Evolutionary conservation across 2,797 vertebrate species (phyloP), one percentile per base, ranked within the genome.

Genomic region (Argyrosomus regius): DNA sequence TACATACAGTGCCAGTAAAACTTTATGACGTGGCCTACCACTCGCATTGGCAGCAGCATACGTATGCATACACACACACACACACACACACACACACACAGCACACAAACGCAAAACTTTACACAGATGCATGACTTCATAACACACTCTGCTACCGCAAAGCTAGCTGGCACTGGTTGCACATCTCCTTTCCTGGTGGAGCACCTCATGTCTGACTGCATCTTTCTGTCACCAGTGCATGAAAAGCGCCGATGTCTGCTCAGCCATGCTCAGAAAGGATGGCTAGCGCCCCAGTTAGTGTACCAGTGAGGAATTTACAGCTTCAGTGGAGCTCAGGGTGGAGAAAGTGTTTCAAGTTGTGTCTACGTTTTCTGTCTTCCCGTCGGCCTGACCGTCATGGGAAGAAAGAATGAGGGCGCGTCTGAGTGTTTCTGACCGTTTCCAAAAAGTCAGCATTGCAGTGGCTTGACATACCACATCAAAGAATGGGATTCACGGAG

Each of bases 281-380:
- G 70, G 87, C 90, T 35, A n/a, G 80, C 75, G 72, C 83, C 88
- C 78, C 84, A 85, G 91, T 94, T 93, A 85, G 89, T 91, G 89
- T 64, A 68, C 57, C 75, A 39, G 86, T 88, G 91, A 88, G 94
- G 93, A 95, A 95, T 94, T 90, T 93, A 88, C 88, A 90, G 91
- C 92, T 90, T 84, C 81, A 57, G 83, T 89, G 84, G 66, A 73
- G 80, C 71, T 90, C 86, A 59, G 89, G 88, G 87, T 54, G 81
- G 84, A 78, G 80, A 71, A 65, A 83, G 85, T 69, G 86, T 79
- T 86, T 87, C 63, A 82, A 77, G 73, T 16, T 65, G 61, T 80
- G 69, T 82, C 78, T 78, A 13, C 35, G 22, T 80, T 84, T 81
- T 66, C 72, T 78, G 62, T 77, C 82, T 62, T 83, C 52, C 71